These are phyloP conservation scores for Cyphomyrus discorhynchus DNA, from an alignment of 2,113 vertebrate genomes.

Conservation along the genomic window DNA sequence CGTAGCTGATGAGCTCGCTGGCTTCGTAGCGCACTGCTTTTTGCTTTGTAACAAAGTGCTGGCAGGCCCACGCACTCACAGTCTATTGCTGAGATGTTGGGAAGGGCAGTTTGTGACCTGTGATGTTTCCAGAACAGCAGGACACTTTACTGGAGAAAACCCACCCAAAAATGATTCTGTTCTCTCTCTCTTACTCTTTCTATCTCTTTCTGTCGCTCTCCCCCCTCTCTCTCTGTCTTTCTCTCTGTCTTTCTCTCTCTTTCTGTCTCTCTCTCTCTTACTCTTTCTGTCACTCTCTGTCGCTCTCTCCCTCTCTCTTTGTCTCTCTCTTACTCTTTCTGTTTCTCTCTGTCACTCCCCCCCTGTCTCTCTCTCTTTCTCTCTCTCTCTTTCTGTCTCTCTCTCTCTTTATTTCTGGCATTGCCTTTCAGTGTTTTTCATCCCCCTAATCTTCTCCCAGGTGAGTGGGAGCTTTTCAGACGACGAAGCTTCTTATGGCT, in stretches of 20 bases:
- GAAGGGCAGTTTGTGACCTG: not conserved
- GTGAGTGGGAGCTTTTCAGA: slow-evolving; percentile 60
- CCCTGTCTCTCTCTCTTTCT: too few relatives aligned
- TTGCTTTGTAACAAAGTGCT: too few relatives aligned
- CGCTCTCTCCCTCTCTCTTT: too few relatives aligned
- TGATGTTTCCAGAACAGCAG: not conserved
- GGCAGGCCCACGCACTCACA: too few relatives aligned
- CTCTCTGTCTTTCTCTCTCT: not conserved
- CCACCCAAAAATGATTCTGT: not conserved
- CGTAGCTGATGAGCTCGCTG: not conserved
- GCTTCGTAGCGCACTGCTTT: not conserved
- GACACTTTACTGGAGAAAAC: not conserved
- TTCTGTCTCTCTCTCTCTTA: slow-evolving; percentile 22
- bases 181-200: not conserved
- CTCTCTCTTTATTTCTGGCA: slow-evolving; percentile 31
- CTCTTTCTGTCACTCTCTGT: too few relatives aligned
- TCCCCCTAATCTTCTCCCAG: slow-evolving; percentile 63
- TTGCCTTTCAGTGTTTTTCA: slow-evolving; percentile 37
- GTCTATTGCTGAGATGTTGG: not conserved
- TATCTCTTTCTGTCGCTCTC: not conserved
- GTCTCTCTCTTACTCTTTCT: not conserved
- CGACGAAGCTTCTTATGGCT: slow-evolving; percentile 64
- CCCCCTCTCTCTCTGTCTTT: not conserved
- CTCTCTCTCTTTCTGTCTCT: slow-evolving; percentile 9
- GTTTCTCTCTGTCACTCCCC: too few relatives aligned